Conservation (phyloP, 1,140 invertebrate genomes). For the Paracyclopina nana region DNA sequence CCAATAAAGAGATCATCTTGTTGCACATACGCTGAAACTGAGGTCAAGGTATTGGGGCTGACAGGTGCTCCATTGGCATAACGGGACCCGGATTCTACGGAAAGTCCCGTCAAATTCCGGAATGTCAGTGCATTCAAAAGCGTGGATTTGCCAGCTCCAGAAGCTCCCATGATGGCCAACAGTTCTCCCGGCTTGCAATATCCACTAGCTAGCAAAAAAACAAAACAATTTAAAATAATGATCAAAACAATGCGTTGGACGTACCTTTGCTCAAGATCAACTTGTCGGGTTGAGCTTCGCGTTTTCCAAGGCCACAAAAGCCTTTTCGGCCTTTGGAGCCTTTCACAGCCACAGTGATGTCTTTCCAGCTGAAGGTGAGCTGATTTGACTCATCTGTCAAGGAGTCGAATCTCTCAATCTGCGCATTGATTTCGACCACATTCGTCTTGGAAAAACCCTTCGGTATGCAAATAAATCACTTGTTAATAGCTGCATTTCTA, state of each 20-base stretch:
- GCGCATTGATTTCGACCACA: too few relatives aligned
- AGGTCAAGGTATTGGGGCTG: slow-evolving; percentile 38
- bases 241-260: not conserved
- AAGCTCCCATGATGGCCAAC: slow-evolving; percentile 77
- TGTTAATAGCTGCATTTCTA: too few relatives aligned
- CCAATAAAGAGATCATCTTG: slow-evolving; percentile 87
- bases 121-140: slow-evolving; percentile 74
- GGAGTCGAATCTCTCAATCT: too few relatives aligned
- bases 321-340: not conserved
- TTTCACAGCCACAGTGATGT: slow-evolving; percentile 41
- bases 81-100: slow-evolving; percentile 16
- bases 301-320: not conserved
- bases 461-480: too few relatives aligned
- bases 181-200: slow-evolving; percentile 70
- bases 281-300: not conserved
- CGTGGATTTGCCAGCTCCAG: slow-evolving; percentile 88
- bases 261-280: not conserved
- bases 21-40: slow-evolving; percentile 78
- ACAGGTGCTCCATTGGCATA: slow-evolving; percentile 21
- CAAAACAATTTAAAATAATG: not conserved
- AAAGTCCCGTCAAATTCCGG: slow-evolving; percentile 34
- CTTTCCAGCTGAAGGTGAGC: slow-evolving; percentile 45
- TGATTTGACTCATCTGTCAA: slow-evolving; percentile 14
- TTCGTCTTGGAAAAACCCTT: too few relatives aligned
- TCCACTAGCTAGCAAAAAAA: slow-evolving; percentile 44